phyloP scores from a whole-genome alignment of 2,888 invertebrate species.

The Tromatobia lineatoria region DNA sequence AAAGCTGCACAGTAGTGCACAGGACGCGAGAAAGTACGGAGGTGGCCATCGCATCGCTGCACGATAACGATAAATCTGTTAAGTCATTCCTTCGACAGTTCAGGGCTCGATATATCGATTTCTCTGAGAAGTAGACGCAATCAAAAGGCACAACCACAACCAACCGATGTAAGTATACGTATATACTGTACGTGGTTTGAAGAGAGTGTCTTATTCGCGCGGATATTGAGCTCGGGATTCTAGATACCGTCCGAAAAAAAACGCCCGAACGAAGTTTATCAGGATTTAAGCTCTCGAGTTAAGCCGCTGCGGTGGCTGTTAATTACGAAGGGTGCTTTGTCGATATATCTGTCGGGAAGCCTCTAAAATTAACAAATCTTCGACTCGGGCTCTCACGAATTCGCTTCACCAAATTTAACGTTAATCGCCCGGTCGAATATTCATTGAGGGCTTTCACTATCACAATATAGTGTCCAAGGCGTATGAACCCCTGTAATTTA shows the following conservation, averaged over 20 bases:
- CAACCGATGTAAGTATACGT: background rate
- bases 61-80: slow-evolving; percentile 46
- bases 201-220: background rate
- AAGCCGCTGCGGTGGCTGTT: background rate
- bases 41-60: slow-evolving; percentile 14
- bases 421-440: slow-evolving; percentile 54
- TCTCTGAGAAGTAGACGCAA: slow-evolving; percentile 14
- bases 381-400: background rate
- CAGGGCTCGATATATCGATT: slow-evolving; percentile 51
- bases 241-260: background rate
- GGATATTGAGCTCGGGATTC: slow-evolving; percentile 16
- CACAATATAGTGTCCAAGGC: background rate
- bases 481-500: background rate
- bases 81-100: slow-evolving; percentile 45
- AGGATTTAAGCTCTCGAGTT: slow-evolving; percentile 16
- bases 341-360: background rate
- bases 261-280: slow-evolving; percentile 18
- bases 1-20: background rate
- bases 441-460: slow-evolving; percentile 31
- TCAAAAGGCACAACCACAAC: background rate
- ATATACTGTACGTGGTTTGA: background rate
- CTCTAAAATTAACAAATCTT: slow-evolving; percentile 9
- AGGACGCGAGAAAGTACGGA: slow-evolving; percentile 20
- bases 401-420: slow-evolving; percentile 23
- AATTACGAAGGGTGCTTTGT: slow-evolving; percentile 1